Percentiles rank a stretch among this genome's conserved stretches.
phyloP scores from a whole-genome alignment of 2,888 invertebrate species.

The Callimorpha dominula region DNA sequence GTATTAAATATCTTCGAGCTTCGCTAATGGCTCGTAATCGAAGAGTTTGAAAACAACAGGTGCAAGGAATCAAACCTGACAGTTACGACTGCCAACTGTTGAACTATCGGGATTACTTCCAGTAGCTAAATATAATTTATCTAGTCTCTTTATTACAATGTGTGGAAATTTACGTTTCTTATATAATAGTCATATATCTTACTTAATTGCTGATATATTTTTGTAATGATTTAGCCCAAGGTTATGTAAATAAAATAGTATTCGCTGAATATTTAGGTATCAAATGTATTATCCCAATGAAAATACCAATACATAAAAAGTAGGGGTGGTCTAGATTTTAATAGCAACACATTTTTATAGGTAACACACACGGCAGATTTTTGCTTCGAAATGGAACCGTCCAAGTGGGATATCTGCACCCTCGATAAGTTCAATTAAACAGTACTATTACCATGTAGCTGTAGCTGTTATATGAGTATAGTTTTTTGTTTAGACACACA shows the following conservation, averaged over 20 bases:
- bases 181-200: constrained; percentile 26
- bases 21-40: constrained; percentile 82
- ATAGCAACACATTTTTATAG: no score
- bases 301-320: neutral
- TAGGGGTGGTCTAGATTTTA: no score
- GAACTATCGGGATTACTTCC: constrained; percentile 53
- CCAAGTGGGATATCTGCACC: neutral
- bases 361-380: neutral
- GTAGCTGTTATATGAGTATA: neutral
- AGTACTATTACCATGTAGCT: no score
- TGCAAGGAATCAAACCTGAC: constrained; percentile 83
- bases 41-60: constrained; percentile 83
- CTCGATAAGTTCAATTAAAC: neutral
- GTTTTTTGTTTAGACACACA: no score
- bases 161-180: constrained; percentile 37
- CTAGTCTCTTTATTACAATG: constrained; percentile 42
- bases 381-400: neutral
- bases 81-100: constrained; percentile 77
- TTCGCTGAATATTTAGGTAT: neutral
- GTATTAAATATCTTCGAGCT: constrained; percentile 77
- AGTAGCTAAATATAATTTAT: constrained; percentile 65
- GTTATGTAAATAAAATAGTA: constrained; percentile 33
- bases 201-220: constrained; percentile 46
- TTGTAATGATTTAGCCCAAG: constrained; percentile 23
- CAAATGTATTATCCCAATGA: neutral